Conservation (phyloP, 53 echinoderm and acorn worm species). For the Paracentrotus lividus region DNA sequence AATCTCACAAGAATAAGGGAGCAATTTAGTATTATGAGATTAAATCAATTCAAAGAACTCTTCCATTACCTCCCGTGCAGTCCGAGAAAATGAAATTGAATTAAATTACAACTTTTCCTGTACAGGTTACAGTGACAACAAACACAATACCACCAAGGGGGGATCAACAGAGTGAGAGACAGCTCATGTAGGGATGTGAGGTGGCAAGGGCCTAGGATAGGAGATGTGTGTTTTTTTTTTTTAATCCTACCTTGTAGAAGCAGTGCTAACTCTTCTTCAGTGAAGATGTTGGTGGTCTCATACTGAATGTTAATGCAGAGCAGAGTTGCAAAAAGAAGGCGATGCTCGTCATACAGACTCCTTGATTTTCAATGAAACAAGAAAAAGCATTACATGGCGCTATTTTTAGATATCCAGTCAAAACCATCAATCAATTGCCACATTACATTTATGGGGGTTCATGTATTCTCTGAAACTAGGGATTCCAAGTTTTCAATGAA, state of each 20-base stretch:
- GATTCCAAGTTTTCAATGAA: no score
- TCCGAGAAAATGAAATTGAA: no score
- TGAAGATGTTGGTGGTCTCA: conserved; percentile 83
- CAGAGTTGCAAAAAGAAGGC: conserved; percentile 90
- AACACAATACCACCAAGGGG: not conserved
- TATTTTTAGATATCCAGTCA: no score
- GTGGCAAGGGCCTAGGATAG: not conserved
- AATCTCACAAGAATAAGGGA: no score
- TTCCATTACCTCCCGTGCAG: no score
- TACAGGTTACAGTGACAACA: not conserved
- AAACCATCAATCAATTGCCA: no score
- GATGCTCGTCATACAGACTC: conserved; percentile 93
- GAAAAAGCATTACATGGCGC: no score
- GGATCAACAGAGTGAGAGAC: not conserved
- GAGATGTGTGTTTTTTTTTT: no score
- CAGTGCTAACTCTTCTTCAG: conserved; percentile 94
- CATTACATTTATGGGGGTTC: no score
- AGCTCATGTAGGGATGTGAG: not conserved
- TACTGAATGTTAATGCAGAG: conserved; percentile 96
- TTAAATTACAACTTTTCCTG: not conserved
- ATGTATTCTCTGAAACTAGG: no score
- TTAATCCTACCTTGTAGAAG: conserved; percentile 88
- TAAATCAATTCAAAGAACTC: no score
- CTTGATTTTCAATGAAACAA: conserved; percentile 53
- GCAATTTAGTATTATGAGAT: no score